Evolutionary conservation across 1,140 invertebrate genomes (phyloP).

Genomic region (Bilobella aurantiaca): DNA sequence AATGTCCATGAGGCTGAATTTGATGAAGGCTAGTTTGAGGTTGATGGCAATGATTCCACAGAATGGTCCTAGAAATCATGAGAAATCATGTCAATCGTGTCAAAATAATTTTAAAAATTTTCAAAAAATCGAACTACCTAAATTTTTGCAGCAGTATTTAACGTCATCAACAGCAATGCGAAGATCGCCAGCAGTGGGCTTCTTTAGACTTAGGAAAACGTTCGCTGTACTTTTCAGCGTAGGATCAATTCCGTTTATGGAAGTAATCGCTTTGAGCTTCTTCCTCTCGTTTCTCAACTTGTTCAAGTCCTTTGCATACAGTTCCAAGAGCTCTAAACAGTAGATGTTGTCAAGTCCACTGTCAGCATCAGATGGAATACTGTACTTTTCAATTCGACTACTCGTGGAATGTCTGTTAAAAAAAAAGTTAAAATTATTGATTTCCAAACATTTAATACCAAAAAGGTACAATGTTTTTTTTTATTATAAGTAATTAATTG

Average conservation of each 20-base stretch:
- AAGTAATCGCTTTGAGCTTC: conserved; percentile 1
- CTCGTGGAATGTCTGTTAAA: conserved; percentile 6
- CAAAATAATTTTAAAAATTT: not conserved
- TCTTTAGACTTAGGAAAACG: not conserved
- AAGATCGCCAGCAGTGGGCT: conserved; percentile 1
- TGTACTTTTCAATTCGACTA: not conserved
- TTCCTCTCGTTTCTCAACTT: conserved; percentile 3
- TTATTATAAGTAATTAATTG: too few species aligned
- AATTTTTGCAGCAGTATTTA: conserved; percentile 26
- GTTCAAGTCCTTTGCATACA: not conserved
- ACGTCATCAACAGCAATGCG: conserved; percentile 18
- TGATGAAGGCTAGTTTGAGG: conserved; percentile 18
- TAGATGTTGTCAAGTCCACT: not conserved
- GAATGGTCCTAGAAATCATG: conserved; percentile 17
- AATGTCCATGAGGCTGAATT: conserved; percentile 17
- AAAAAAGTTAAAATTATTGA: not conserved
- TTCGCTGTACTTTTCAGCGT: conserved; percentile 2
- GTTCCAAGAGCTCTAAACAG: not conserved
- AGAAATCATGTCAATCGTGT: not conserved
- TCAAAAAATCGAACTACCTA: conserved; percentile 22
- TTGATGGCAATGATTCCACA: conserved; percentile 7
- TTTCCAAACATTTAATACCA: too few species aligned
- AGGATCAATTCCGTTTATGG: conserved; percentile 10
- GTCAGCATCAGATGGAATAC: not conserved
- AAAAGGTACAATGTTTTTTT: too few species aligned